Evolutionary conservation across 2,888 invertebrate genomes (phyloP).

Genomic region (Conistra vaccinii): DNA sequence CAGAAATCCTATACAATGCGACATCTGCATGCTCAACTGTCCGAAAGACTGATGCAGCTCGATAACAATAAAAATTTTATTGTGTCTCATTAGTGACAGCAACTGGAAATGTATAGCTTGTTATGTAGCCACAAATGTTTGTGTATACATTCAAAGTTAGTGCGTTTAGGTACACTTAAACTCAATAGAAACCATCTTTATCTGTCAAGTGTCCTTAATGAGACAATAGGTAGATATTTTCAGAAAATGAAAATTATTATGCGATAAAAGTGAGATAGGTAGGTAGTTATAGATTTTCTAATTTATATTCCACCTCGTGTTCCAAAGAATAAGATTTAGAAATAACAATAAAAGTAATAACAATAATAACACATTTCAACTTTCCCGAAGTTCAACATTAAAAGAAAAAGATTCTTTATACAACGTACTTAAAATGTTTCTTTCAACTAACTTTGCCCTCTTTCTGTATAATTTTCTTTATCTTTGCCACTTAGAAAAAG

Average conservation of each 20-base stretch:
- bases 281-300: background rate
- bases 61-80: no score
- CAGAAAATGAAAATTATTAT: background rate
- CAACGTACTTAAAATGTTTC: constrained; percentile 44
- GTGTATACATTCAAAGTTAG: no score
- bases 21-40: no score
- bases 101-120: no score
- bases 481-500: constrained; percentile 47
- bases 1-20: no score
- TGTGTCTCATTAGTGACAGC: no score
- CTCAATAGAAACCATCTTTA: background rate
- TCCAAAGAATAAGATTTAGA: constrained; percentile 15
- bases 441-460: constrained; percentile 44
- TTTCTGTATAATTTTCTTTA: constrained; percentile 56
- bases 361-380: constrained; percentile 47
- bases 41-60: no score
- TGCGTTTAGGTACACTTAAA: background rate
- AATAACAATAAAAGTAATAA: constrained; percentile 43
- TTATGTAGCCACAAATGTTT: no score
- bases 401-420: constrained; percentile 56
- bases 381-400: constrained; percentile 44
- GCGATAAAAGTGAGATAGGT: background rate
- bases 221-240: background rate
- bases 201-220: background rate
- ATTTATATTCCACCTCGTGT: background rate